A percentile compares a stretch with the other conserved stretches of the same genome.
Evolutionary conservation across 2,888 invertebrate genomes (phyloP).

Genomic region (Melinopterus prodromus): DNA sequence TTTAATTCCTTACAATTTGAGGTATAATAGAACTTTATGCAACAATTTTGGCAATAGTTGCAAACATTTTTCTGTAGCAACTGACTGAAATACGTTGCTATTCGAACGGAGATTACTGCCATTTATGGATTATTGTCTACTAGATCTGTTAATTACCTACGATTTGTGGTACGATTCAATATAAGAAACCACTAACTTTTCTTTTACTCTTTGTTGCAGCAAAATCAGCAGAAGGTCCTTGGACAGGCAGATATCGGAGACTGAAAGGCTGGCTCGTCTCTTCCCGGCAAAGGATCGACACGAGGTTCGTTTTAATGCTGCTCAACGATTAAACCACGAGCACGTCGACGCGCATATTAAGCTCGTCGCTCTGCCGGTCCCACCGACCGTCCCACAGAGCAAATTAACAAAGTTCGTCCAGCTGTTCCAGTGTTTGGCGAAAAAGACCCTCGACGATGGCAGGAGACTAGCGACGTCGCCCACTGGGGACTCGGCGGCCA

Average conservation of each 20-base stretch:
- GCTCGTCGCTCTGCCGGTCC: conserved; percentile 35
- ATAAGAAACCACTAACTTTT: background rate
- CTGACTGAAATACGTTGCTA: too few species aligned
- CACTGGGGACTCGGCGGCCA: conserved; percentile 5
- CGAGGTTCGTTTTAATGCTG: conserved; percentile 34
- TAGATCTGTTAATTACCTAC: too few species aligned
- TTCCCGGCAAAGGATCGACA: conserved; percentile 34
- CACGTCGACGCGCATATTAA: conserved; percentile 36
- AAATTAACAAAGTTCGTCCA: conserved; percentile 33
- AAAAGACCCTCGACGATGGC: conserved; percentile 31
- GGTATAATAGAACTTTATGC: too few species aligned
- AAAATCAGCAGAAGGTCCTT: conserved; percentile 7
- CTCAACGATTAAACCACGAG: conserved; percentile 34
- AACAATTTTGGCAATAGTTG: too few species aligned
- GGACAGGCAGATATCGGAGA: conserved; percentile 7
- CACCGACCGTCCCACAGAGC: conserved; percentile 10
- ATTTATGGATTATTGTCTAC: too few species aligned
- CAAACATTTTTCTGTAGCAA: too few species aligned
- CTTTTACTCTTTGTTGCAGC: conserved; percentile 13
- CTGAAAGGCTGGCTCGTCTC: conserved; percentile 8
- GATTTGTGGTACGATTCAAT: too few species aligned
- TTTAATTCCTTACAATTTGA: too few species aligned
- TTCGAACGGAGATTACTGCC: too few species aligned
- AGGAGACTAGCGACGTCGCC: background rate
- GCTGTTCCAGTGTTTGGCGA: conserved; percentile 34